Conservation (phyloP, 2,797 vertebrate species). For the Lagodon rhomboides region DNA sequence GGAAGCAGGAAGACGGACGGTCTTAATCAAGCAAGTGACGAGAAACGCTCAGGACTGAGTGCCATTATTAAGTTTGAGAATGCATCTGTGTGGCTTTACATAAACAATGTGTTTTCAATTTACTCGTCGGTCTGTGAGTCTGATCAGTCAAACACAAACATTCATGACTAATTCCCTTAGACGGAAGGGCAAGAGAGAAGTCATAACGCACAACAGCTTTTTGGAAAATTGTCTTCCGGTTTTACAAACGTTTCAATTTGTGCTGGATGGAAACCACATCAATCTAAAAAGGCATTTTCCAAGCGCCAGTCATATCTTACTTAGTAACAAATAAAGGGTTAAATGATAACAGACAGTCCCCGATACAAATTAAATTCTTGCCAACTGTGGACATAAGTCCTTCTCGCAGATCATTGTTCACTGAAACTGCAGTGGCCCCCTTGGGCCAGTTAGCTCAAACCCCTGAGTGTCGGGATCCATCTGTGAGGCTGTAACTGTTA, state of each 20-base stretch:
- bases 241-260: neutral
- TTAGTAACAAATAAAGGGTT: neutral
- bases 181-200: neutral
- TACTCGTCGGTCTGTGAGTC: neutral
- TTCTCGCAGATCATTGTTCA: neutral
- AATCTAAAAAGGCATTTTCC: neutral
- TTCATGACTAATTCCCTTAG: slow-evolving; percentile 17
- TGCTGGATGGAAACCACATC: slow-evolving; percentile 9
- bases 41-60: slow-evolving; percentile 28
- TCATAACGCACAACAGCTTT: neutral
- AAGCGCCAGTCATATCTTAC: no score
- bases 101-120: slow-evolving; percentile 21
- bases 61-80: slow-evolving; percentile 7
- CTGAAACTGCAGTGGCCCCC: slow-evolving; percentile 47
- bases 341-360: neutral
- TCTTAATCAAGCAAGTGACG: slow-evolving; percentile 51
- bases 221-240: neutral
- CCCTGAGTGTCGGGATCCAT: neutral
- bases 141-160: slow-evolving; percentile 9
- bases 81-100: neutral
- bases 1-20: slow-evolving; percentile 27
- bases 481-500: neutral
- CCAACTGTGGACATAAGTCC: neutral
- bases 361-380: neutral
- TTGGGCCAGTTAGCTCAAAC: slow-evolving; percentile 23